Conservation (phyloP, 2,113 vertebrate species). For the Neomonachus schauinslandi region DNA sequence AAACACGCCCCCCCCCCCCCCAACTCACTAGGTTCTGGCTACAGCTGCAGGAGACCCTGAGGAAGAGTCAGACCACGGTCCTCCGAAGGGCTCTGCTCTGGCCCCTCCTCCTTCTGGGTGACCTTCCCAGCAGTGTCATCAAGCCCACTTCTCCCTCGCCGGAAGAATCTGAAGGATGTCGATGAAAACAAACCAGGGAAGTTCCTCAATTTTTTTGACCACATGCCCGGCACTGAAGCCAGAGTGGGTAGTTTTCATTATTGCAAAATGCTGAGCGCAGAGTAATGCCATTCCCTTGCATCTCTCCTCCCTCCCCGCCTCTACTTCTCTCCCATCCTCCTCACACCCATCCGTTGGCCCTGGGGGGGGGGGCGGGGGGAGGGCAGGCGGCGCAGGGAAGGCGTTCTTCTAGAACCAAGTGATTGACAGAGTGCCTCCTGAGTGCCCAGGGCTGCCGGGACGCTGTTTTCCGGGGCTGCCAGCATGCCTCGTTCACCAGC, state of each 20-base stretch:
- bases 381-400: accelerated
- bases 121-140: background rate
- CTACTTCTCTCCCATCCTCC: background rate
- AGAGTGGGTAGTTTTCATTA: background rate
- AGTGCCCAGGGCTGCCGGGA: background rate
- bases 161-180: background rate
- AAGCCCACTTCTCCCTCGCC: background rate
- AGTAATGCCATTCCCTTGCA: too few species aligned
- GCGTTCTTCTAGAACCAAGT: background rate
- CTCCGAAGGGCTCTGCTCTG: background rate
- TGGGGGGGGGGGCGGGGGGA: accelerated
- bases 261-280: background rate
- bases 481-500: background rate
- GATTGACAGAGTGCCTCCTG: background rate
- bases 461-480: background rate
- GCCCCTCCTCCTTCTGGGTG: background rate
- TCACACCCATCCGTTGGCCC: background rate
- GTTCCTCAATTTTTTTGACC: background rate
- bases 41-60: background rate
- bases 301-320: background rate
- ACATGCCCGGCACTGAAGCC: background rate
- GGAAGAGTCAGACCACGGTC: background rate
- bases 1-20: background rate
- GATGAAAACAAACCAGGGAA: background rate
- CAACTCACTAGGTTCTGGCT: background rate